phyloP scores from a whole-genome alignment of 2,113 vertebrate genomes.

The Leptobrachium ailaonicum region DNA sequence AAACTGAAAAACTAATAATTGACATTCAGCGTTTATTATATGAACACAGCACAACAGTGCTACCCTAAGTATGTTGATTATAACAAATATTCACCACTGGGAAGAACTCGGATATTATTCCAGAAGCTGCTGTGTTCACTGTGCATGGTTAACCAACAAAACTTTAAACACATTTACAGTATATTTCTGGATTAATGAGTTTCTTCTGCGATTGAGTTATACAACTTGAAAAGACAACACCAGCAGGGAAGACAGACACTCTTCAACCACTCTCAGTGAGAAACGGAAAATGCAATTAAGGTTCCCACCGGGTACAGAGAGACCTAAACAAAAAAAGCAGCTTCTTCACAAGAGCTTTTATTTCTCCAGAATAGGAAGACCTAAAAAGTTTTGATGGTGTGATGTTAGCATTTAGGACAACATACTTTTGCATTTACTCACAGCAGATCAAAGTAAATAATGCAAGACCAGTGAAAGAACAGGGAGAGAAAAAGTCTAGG shows the following conservation, averaged over 20 bases:
- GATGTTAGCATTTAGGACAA: slow-evolving; percentile 81
- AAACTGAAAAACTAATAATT: too few relatives aligned
- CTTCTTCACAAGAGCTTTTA: slow-evolving; percentile 79
- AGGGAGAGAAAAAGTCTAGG: slow-evolving; percentile 66
- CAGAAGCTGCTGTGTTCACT: slow-evolving; percentile 52
- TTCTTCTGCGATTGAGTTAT: slow-evolving; percentile 76
- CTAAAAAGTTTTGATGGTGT: slow-evolving; percentile 76
- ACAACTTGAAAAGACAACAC: slow-evolving; percentile 78
- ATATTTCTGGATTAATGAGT: slow-evolving; percentile 71
- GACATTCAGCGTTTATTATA: neutral
- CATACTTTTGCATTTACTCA: slow-evolving; percentile 81
- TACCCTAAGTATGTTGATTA: neutral
- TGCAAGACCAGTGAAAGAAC: slow-evolving; percentile 75
- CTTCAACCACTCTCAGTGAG: slow-evolving; percentile 79
- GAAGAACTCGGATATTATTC: neutral
- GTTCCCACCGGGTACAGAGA: slow-evolving; percentile 79
- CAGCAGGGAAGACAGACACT: slow-evolving; percentile 78
- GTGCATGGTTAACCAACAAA: slow-evolving; percentile 63
- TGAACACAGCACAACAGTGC: neutral
- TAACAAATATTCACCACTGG: neutral
- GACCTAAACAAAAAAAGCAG: slow-evolving; percentile 76
- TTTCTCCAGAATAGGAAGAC: slow-evolving; percentile 74
- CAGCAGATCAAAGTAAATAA: slow-evolving; percentile 82
- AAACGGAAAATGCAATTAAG: slow-evolving; percentile 85
- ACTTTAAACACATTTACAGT: slow-evolving; percentile 67